Conservation (phyloP, 2,113 vertebrate genomes). For the Serilophus lunatus region DNA sequence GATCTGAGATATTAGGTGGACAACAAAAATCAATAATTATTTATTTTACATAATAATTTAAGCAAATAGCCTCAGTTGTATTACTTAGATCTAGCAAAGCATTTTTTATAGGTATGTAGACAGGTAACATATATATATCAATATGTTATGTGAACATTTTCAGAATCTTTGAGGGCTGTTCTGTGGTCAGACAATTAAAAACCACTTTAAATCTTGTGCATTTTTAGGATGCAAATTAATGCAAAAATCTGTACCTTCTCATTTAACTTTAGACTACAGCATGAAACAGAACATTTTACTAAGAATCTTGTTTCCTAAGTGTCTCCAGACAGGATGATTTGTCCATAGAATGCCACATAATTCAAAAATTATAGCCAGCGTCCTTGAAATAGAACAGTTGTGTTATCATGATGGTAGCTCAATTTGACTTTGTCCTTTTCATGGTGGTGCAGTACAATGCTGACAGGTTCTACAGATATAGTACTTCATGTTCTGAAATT, state of each 20-base stretch:
- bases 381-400: not conserved
- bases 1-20: not conserved
- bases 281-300: not conserved
- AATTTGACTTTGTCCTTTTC: accelerated
- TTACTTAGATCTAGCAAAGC: not conserved
- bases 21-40: not conserved
- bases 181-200: not conserved
- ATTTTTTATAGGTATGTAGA: not conserved
- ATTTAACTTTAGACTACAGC: not conserved
- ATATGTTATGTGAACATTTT: not conserved
- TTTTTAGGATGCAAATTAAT: not conserved
- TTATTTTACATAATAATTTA: not conserved
- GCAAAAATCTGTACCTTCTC: not conserved
- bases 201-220: not conserved
- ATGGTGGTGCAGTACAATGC: not conserved
- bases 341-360: not conserved
- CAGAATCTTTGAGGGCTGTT: not conserved
- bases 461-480: not conserved
- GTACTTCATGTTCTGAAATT: not conserved
- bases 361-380: not conserved
- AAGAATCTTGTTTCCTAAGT: not conserved
- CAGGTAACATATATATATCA: no score
- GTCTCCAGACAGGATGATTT: not conserved
- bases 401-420: not conserved
- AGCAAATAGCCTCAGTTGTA: not conserved